Base-by-base conservation (phyloP, 2,888 invertebrate genomes). In the Piscicola geometra region DNA sequence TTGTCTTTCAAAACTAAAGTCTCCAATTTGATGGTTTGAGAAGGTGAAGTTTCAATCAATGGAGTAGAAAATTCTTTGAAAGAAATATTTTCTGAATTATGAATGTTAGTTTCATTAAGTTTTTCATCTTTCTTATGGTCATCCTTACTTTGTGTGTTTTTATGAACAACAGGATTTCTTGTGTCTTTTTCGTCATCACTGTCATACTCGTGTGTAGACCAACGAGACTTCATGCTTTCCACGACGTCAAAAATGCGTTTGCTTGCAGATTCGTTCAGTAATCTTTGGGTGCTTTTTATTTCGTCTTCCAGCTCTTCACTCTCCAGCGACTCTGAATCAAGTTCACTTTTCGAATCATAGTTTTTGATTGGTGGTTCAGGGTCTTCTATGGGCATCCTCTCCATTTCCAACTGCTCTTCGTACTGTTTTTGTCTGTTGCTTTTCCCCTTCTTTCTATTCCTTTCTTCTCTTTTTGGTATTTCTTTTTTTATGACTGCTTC, bases 351-450 rank as follows among this genome's bases (percentile, higher is more conserved):
- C 1, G 75, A 41, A 35, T 71, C 64, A 1, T 71, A 28, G 28
- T 60, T 41, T 30, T 70, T 52, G 30, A 35, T 9, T 28, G 66
- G 71, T 15, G 69, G 75, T 47, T 64, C 77, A 0, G 75, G 69
- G 30, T 77, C 77, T 30, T 66, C 75, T 12, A 75, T 77, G n/a
- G 77, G 77, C 32, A 77, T 56, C 12, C 71, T 78, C 30, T 75
- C 76, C 41, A 71, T 47, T 64, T 75, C 67, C 66, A 71, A 56
- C 68, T 76, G 66, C 64, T 75, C 70, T 32, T 77, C 75, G 56
- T 71, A 76, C 47, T 76, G 71, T 30, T 74, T 60, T 47, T 77
- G 75, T 56, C 60, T 56, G 60, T 72, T 72, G 18, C 15, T 30
- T 15, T 52, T 36, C 64, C 28, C 66, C 33, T 50, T 71, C 70